These are phyloP conservation scores for Diarsia dahlii DNA, from an alignment of 2,888 invertebrate genomes.

Conservation along the genomic window DNA sequence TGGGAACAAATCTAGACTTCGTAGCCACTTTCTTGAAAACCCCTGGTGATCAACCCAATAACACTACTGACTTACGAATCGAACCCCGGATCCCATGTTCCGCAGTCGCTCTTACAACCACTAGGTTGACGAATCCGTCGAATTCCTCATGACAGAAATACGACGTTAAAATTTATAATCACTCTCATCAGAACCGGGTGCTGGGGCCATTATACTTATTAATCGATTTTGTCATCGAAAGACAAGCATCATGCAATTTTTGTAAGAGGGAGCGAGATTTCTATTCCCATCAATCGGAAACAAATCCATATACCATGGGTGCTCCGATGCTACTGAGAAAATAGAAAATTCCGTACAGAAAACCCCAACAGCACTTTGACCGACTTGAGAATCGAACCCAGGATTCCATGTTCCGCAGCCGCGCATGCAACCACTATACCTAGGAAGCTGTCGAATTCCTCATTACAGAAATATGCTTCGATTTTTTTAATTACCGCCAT, in stretches of 20 bases:
- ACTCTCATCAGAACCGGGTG: no score
- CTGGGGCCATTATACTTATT: slow-evolving; percentile 60
- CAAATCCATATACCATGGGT: no score
- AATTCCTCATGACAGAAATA: neutral
- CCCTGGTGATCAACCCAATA: neutral
- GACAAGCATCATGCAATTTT: slow-evolving; percentile 58
- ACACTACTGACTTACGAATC: neutral
- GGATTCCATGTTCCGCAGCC: neutral
- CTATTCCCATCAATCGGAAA: no score
- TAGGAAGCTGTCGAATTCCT: no score
- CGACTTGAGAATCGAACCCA: neutral
- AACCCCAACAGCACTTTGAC: neutral
- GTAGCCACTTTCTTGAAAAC: no score
- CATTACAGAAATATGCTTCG: neutral
- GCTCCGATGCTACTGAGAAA: no score
- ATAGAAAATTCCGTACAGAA: no score
- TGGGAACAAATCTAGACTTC: no score
- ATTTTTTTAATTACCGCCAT: slow-evolving; percentile 55
- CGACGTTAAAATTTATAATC: neutral
- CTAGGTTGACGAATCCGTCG: no score
- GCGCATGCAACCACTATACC: no score
- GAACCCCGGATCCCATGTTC: neutral
- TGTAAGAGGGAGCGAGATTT: no score
- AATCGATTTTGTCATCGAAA: slow-evolving; percentile 70
- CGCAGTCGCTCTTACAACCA: neutral